Evolutionary conservation across 2,888 invertebrate genomes (phyloP).

Genomic region (Psylliodes chrysocephalus): DNA sequence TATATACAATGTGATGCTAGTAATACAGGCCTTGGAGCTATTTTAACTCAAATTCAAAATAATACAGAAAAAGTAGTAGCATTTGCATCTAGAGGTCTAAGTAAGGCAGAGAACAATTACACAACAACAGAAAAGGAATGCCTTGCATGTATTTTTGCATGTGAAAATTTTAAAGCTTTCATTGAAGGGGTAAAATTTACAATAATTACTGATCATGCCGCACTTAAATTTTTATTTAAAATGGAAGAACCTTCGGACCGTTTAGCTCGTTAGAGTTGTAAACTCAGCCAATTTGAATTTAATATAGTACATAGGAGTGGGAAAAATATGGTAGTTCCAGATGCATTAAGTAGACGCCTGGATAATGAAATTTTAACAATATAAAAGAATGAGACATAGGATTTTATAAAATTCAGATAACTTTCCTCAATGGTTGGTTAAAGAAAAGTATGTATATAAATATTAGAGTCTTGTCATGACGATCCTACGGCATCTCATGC

Average conservation of each 20-base stretch:
- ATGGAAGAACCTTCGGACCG: conserved; percentile 31
- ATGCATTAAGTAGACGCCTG: conserved; percentile 13
- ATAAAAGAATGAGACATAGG: too few relatives aligned
- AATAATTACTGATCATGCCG: conserved; percentile 44
- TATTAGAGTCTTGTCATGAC: too few relatives aligned
- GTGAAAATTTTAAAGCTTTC: conserved; percentile 47
- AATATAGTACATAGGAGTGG: conserved; percentile 19
- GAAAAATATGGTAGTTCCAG: conserved; percentile 20
- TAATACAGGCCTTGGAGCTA: not conserved
- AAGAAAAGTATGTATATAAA: too few relatives aligned
- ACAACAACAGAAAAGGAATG: conserved; percentile 46
- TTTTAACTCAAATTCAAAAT: not conserved
- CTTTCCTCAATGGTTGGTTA: too few relatives aligned
- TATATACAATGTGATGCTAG: not conserved
- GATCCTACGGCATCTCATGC: too few relatives aligned
- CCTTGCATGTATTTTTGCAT: conserved; percentile 43
- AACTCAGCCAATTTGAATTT: conserved; percentile 31
- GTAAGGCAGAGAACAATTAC: not conserved
- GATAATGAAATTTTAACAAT: not conserved
- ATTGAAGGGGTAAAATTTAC: conserved; percentile 44
- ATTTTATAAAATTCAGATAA: too few relatives aligned
- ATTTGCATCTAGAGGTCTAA: not conserved
- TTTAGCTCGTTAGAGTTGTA: conserved; percentile 27
- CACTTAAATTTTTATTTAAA: conserved; percentile 42
- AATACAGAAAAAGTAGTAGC: conserved; percentile 16